phyloP scores from a whole-genome alignment of 2,888 invertebrate genomes.

The Branchipolynoe longqiensis region DNA sequence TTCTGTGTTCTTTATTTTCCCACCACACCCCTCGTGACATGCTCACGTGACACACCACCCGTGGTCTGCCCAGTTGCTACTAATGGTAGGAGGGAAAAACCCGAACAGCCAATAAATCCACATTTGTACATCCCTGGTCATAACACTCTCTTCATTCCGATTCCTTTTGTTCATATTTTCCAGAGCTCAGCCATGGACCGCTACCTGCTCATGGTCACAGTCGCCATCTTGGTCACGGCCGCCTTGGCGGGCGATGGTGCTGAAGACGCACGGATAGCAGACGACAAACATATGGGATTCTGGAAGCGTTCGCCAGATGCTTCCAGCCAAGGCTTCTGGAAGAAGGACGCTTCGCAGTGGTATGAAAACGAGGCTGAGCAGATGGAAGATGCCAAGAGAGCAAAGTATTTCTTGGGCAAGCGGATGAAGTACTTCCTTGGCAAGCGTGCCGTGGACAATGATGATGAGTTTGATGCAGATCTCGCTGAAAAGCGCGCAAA shows the following conservation, averaged over 20 bases:
- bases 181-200: conserved; percentile 40
- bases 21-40: no score
- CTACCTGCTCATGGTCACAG: neutral
- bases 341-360: neutral
- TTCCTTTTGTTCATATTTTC: no score
- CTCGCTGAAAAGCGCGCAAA: conserved; percentile 48
- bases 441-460: conserved; percentile 1
- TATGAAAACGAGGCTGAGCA: neutral
- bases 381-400: conserved; percentile 22
- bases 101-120: no score
- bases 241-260: conserved; percentile 4
- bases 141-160: no score
- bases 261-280: conserved; percentile 12
- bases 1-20: no score
- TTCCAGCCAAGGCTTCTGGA: conserved; percentile 36
- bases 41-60: no score
- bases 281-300: conserved; percentile 19
- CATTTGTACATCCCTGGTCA: no score
- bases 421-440: conserved; percentile 59
- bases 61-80: no score
- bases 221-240: conserved; percentile 37
- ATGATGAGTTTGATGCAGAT: conserved; percentile 24
- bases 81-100: no score
- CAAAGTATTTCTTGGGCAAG: conserved; percentile 54
- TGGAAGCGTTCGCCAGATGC: conserved; percentile 2